Evolutionary conservation across 37 sponge, comb jelly and placozoan species (phyloP).

Genomic region (Amphimedon queenslandica): DNA sequence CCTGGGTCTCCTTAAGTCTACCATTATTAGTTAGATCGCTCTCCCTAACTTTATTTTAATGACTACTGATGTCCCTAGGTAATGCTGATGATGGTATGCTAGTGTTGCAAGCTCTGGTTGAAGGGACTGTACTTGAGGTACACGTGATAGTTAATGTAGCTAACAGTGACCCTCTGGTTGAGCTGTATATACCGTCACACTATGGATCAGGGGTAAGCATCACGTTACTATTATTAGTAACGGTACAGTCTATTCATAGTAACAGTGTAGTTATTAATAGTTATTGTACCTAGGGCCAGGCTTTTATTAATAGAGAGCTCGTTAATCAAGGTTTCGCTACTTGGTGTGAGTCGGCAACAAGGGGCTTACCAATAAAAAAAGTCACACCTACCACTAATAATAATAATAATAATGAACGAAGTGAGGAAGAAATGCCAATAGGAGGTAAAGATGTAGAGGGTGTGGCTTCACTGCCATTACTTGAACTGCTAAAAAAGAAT

Average conservation of each 20-base stretch:
- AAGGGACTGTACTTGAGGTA: conserved; percentile 50
- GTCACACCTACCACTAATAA: too few relatives aligned
- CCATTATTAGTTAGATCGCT: too few relatives aligned
- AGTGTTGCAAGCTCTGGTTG: conserved; percentile 44
- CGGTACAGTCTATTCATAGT: neutral
- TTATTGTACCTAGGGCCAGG: conserved; percentile 14
- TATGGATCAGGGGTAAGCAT: conserved; percentile 35
- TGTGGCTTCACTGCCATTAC: too few relatives aligned
- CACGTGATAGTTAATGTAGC: conserved; percentile 9
- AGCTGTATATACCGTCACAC: conserved; percentile 34
- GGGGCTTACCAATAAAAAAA: too few relatives aligned
- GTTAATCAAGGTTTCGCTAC: conserved; percentile 46
- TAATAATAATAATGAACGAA: too few relatives aligned
- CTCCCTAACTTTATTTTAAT: too few relatives aligned
- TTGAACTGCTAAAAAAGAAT: too few relatives aligned
- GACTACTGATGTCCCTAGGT: neutral
- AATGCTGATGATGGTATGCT: conserved; percentile 27
- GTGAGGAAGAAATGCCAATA: too few relatives aligned
- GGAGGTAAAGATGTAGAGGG: too few relatives aligned
- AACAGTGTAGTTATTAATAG: neutral
- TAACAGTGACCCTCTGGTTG: conserved; percentile 16
- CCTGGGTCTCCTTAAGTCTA: too few relatives aligned
- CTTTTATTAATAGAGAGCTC: conserved; percentile 54
- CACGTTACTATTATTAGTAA: too few relatives aligned
- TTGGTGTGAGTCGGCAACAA: conserved; percentile 28